These are phyloP conservation scores for Macrobrachium rosenbergii DNA, from an alignment of 1,140 invertebrate genomes.

Conservation along the genomic window DNA sequence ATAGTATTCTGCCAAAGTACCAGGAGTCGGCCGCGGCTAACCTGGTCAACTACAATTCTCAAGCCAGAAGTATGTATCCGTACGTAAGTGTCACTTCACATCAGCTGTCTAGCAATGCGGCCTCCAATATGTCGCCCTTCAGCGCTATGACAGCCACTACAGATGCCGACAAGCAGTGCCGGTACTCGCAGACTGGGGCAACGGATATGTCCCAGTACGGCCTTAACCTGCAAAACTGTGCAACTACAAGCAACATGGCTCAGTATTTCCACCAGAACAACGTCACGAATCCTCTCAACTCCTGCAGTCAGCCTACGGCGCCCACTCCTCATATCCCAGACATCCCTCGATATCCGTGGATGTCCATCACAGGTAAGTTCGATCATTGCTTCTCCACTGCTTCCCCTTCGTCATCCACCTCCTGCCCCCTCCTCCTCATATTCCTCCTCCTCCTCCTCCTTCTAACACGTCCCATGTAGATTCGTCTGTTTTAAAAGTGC, in stretches of 20 bases:
- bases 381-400: conserved; percentile 9
- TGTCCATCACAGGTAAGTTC: conserved; percentile 93
- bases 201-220: conserved; percentile 72
- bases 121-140: conserved; percentile 72
- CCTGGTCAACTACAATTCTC: conserved; percentile 69
- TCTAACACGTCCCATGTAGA: not conserved
- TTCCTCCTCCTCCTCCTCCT: not conserved
- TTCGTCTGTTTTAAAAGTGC: too few species aligned
- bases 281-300: conserved; percentile 76
- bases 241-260: conserved; percentile 69
- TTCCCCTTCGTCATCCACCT: not conserved
- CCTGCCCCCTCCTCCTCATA: not conserved
- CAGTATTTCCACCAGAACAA: conserved; percentile 72
- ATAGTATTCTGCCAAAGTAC: conserved; percentile 97
- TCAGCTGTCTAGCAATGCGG: conserved; percentile 79
- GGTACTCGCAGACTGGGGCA: conserved; percentile 77
- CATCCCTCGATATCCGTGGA: conserved; percentile 95
- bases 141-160: conserved; percentile 70
- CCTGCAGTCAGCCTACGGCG: conserved; percentile 75
- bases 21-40: conserved; percentile 80
- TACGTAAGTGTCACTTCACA: conserved; percentile 80
- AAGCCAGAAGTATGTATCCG: conserved; percentile 76
- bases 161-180: conserved; percentile 83
- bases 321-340: conserved; percentile 81
- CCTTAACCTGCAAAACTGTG: conserved; percentile 77